Conservation (phyloP, 2,797 vertebrate species). For the Sebastiscus albofasciatus region DNA sequence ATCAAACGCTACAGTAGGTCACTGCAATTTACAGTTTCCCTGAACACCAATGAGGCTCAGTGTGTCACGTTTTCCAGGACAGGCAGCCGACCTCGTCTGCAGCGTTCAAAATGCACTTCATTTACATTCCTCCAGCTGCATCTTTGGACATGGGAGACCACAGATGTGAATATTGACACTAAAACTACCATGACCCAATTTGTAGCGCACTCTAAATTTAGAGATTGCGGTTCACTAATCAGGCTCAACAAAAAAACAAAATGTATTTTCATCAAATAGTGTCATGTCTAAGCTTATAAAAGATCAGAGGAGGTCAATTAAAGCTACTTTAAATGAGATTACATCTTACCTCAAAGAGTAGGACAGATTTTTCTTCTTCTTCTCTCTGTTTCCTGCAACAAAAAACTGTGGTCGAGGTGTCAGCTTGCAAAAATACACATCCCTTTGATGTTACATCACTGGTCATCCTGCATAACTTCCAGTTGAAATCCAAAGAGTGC, state of each 20-base stretch:
- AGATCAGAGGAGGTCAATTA: background rate
- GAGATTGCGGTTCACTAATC: conserved; percentile 24
- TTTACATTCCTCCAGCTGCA: conserved; percentile 9
- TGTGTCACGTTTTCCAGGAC: background rate
- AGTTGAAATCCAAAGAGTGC: background rate
- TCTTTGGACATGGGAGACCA: background rate
- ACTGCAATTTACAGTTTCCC: background rate
- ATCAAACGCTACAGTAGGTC: conserved; percentile 21
- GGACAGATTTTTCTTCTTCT: background rate
- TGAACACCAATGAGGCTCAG: background rate
- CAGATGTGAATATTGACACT: conserved; percentile 30
- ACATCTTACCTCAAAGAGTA: background rate
- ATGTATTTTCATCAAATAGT: background rate
- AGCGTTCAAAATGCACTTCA: background rate
- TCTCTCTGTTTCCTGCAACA: background rate
- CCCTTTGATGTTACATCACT: background rate
- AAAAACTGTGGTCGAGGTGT: background rate
- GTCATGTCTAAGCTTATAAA: background rate
- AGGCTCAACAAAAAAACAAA: background rate
- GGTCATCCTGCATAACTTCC: background rate
- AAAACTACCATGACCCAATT: conserved; percentile 61
- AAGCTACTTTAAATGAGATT: background rate
- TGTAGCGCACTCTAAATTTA: conserved; percentile 50
- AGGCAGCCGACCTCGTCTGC: background rate
- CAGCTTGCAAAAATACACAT: background rate